A percentile compares a stretch with the other conserved stretches of the same genome.
Evolutionary conservation across 2,113 vertebrate genomes (phyloP).

Genomic region (Isurus oxyrinchus): DNA sequence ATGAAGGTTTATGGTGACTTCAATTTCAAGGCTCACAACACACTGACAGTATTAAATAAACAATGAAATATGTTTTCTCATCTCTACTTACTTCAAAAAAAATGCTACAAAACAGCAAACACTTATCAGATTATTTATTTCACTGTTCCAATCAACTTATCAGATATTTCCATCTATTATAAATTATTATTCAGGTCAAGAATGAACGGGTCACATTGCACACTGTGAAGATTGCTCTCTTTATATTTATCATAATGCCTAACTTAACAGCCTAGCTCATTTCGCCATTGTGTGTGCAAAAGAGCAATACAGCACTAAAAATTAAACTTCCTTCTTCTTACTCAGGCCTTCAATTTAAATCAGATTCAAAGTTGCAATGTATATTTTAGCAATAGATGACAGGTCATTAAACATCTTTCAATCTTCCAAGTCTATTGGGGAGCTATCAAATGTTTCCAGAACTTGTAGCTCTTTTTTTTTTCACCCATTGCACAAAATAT

Average conservation of each 20-base stretch:
- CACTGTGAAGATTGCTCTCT: neutral
- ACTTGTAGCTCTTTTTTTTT: neutral
- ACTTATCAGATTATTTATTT: neutral
- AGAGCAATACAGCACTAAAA: neutral
- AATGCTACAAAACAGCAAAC: neutral
- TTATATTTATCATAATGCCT: neutral
- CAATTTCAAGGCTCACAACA: neutral
- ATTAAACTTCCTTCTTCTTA: neutral
- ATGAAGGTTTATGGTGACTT: neutral
- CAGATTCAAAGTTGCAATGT: neutral
- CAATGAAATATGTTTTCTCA: neutral
- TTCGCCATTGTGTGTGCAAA: neutral
- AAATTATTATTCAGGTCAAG: slow-evolving; percentile 12
- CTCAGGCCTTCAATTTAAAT: slow-evolving; percentile 1
- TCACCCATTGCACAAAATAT: neutral
- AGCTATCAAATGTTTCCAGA: neutral
- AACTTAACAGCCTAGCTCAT: neutral
- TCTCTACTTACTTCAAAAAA: neutral
- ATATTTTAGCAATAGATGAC: neutral
- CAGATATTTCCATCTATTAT: neutral
- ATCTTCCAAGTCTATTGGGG: neutral
- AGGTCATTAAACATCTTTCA: neutral
- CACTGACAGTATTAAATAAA: neutral
- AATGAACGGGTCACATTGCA: neutral
- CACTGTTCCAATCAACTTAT: neutral